Base-by-base conservation (phyloP, 2,797 vertebrate genomes). In the Gambelia wislizenii region DNA sequence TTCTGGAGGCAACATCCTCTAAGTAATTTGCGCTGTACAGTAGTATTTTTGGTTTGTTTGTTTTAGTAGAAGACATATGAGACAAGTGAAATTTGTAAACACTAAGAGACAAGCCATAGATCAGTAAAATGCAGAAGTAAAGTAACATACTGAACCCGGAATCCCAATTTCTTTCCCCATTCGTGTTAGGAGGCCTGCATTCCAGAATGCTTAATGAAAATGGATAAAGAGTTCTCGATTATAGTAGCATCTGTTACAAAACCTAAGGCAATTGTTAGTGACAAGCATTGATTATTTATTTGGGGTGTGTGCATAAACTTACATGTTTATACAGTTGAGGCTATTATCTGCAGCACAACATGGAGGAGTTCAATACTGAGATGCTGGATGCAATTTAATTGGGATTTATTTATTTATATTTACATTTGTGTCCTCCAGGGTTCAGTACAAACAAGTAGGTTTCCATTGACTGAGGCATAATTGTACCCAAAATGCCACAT, bases 251-350 rank as follows among this genome's bases (percentile, higher is more conserved):
- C 44, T 92, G 1, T 87, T 85, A 90, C n/a, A 10, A 90, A 83
- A 27, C 80, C n/a, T 84, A 87, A 76, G 90, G 42, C 2, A 81
- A 86, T 67, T 85, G 16, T 3, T 78, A 83, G 36, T 86, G 67
- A 90, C 70, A 92, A 89, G 39, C 27, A 72, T 12, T 86, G 78
- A 81, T 92, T 89, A 88, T 83, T 93, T 93, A 88, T 91, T 47
- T 61, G 67, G 42, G 1, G 2, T 1, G 3, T 33, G 6, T 84
- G 6, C 27, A 36, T 86, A 89, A 56, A 85, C 9, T 56, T 74
- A 44, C 1, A 76, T 61, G 84, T 87, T 91, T 88, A 89, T 89
- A 89, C 87, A 87, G 25, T 0, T 76, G 13, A n/a, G 80, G 72
- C 2, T 64, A 8, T 0, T 44, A 5, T 52, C 89, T 80, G 75